These are phyloP conservation scores for Pteromalus puparum DNA, from an alignment of 1,140 invertebrate genomes.

Conservation along the genomic window DNA sequence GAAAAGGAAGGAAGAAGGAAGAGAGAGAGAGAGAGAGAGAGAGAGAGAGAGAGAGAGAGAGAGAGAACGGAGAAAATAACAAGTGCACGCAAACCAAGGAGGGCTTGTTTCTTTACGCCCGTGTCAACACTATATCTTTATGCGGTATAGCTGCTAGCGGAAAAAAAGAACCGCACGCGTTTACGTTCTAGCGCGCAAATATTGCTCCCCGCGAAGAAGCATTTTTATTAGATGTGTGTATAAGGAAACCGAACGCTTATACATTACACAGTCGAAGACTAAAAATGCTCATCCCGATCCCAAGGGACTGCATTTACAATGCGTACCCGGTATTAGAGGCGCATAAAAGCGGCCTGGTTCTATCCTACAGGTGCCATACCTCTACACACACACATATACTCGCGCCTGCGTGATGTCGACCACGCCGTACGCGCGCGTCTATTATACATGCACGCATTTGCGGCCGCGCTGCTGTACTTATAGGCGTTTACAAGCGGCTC, in stretches of 20 bases:
- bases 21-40: too few species aligned
- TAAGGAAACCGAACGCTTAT: not conserved
- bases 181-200: not conserved
- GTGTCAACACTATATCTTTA: not conserved
- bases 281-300: not conserved
- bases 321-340: not conserved
- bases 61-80: not conserved
- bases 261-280: not conserved
- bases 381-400: not conserved
- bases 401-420: not conserved
- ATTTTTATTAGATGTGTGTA: too few species aligned
- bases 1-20: too few species aligned
- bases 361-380: not conserved
- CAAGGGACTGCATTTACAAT: not conserved
- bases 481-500: not conserved
- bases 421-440: not conserved
- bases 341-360: not conserved
- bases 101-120: too few species aligned
- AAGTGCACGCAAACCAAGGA: slow-evolving; percentile 17
- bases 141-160: not conserved
- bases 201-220: too few species aligned
- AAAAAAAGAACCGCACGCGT: not conserved
- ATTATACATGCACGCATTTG: not conserved
- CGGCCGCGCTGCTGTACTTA: not conserved
- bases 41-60: too few species aligned